These are phyloP conservation scores for Corydoras sp. DNA, from an alignment of 2,113 vertebrate genomes.

Conservation along the genomic window DNA sequence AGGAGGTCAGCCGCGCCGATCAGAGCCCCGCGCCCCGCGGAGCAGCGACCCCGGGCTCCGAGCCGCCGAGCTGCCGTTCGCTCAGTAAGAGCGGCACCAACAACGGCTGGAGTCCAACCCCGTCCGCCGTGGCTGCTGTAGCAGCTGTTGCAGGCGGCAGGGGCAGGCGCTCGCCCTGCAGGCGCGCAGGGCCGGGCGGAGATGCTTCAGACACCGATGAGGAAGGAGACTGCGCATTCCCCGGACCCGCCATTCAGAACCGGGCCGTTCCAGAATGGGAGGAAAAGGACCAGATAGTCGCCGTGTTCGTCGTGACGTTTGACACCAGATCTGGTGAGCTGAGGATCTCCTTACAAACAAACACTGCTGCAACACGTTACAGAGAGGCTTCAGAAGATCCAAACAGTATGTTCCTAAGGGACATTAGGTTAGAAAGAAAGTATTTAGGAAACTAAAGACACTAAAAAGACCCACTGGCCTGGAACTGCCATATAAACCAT, in stretches of 20 bases:
- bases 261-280: slow-evolving; percentile 67
- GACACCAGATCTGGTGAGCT: slow-evolving; percentile 86
- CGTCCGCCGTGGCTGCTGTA: too few relatives aligned
- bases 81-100: slow-evolving; percentile 2
- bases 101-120: too few relatives aligned
- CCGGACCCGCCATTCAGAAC: slow-evolving; percentile 51
- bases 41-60: slow-evolving; percentile 43
- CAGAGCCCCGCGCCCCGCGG: slow-evolving; percentile 47
- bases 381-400: too few relatives aligned
- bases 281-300: slow-evolving; percentile 86
- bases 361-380: too few relatives aligned
- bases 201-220: slow-evolving; percentile 46
- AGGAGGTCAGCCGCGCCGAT: slow-evolving; percentile 78
- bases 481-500: too few relatives aligned
- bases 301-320: slow-evolving; percentile 94
- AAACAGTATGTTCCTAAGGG: too few relatives aligned
- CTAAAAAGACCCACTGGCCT: too few relatives aligned
- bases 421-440: too few relatives aligned
- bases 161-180: slow-evolving; percentile 42
- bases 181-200: slow-evolving; percentile 39
- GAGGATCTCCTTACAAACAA: too few relatives aligned
- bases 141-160: neutral
- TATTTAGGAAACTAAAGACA: too few relatives aligned
- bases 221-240: slow-evolving; percentile 45
- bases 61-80: slow-evolving; percentile 44